Base-by-base conservation (phyloP, 2,797 vertebrate species). In the Calcarius lapponicus region DNA sequence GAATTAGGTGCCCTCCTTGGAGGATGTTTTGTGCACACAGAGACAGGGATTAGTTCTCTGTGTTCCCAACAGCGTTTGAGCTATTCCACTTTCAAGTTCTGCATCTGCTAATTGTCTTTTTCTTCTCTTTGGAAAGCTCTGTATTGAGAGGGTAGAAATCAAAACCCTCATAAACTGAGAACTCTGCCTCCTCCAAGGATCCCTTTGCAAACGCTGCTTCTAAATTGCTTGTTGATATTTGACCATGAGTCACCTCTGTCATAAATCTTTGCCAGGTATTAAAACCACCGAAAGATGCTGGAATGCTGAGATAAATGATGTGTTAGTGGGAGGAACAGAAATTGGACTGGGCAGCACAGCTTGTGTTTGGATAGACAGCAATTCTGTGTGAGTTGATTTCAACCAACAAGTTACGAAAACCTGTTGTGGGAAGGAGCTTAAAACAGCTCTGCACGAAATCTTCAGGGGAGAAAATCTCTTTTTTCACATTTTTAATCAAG, bases 391-490 rank as follows among this genome's bases (percentile, higher is more conserved):
- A 96, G 42, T 22, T 22, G 65, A 86, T 95, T 96, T 71, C 74
- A 80, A 71, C 85, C 92, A 94, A 72, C 76, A 89, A 86, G 90
- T 96, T 74, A 61, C 92, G 90, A 91, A 93, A 95, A 78, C 86
- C 67, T 17, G 53, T 91, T 82, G 83, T 56, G 92, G 84, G 72
- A 89, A 90, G 48, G 54, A 95, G 88, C 87, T 96, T 93, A 90
- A 95, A 97, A 90, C 82, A 96, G 90, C 80, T 83, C 76, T 36
- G 38, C 82, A 17, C 58, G 53, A 67, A 93, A 73, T 88, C 89
- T 94, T 93, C 17, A n/a, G 71, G 62, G 69, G 61, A 87, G 92
- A 85, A 92, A 95, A 79, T 36, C 42, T 62, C 51, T 32, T 81
- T 81, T 16, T 86, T 79, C 86, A 18, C 62, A 24, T 89, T 96